phyloP scores from a whole-genome alignment of 1,140 invertebrate genomes.

The Ceratina calcarata region DNA sequence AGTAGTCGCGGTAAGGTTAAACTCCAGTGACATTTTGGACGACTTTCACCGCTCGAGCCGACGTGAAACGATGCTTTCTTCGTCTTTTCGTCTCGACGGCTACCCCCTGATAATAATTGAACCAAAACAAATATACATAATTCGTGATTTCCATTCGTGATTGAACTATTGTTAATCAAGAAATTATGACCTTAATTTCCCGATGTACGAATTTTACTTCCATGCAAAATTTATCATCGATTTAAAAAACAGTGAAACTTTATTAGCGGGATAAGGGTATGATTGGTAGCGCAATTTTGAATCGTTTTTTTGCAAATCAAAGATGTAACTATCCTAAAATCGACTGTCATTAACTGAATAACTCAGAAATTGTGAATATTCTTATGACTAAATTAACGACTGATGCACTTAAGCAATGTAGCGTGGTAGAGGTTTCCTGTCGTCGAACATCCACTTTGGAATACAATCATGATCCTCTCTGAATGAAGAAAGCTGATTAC shows the following conservation, averaged over 20 bases:
- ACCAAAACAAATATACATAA: background rate
- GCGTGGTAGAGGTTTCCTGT: background rate
- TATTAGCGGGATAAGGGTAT: too few relatives aligned
- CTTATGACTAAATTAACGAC: background rate
- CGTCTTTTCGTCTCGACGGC: constrained; percentile 50
- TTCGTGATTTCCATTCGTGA: background rate
- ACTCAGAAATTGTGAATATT: background rate
- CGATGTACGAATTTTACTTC: background rate
- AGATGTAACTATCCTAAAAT: too few relatives aligned
- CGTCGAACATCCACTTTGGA: background rate
- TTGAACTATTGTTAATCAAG: background rate
- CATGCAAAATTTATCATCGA: too few relatives aligned
- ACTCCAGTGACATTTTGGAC: constrained; percentile 67
- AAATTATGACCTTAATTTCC: constrained; percentile 49
- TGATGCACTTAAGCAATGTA: background rate
- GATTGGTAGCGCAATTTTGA: too few relatives aligned
- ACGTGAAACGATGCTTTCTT: constrained; percentile 63
- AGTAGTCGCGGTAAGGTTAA: constrained; percentile 63
- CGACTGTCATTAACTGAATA: too few relatives aligned
- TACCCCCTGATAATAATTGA: too few relatives aligned
- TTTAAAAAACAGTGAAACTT: too few relatives aligned
- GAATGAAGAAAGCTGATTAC: background rate
- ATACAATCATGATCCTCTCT: background rate
- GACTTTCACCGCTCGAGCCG: constrained; percentile 61
- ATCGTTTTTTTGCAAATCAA: too few relatives aligned